A percentile compares a stretch with the other conserved stretches of the same genome.
Conservation (phyloP, 1,140 invertebrate genomes). For the Drosophila serrata region DNA sequence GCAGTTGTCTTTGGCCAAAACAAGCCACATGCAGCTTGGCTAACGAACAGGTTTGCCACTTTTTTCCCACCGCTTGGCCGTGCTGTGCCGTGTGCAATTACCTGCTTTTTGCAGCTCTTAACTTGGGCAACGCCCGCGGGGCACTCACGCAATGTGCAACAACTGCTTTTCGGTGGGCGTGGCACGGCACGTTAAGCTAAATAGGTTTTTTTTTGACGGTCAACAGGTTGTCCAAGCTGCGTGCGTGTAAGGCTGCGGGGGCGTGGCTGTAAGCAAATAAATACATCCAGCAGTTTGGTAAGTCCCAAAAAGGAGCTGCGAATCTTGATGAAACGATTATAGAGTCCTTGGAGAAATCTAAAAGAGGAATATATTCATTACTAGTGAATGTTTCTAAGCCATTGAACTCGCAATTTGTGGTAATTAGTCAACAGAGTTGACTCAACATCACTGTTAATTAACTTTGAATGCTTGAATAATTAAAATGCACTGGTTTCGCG, state of each 20-base stretch:
- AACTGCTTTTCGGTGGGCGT: constrained; percentile 34
- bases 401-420: neutral
- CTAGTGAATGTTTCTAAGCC: neutral
- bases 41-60: constrained; percentile 24
- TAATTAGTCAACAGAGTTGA: constrained; percentile 4
- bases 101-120: constrained; percentile 38
- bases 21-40: constrained; percentile 19
- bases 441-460: neutral
- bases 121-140: constrained; percentile 23
- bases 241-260: constrained; percentile 37
- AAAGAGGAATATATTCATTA: neutral
- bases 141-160: constrained; percentile 25
- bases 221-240: constrained; percentile 25
- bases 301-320: neutral
- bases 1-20: constrained; percentile 52
- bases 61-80: constrained; percentile 34
- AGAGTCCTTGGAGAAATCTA: neutral
- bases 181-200: constrained; percentile 37
- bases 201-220: constrained; percentile 41
- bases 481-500: neutral
- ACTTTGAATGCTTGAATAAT: neutral
- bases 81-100: constrained; percentile 30
- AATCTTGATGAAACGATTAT: neutral
- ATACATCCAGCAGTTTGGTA: neutral
- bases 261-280: constrained; percentile 18